Conservation (phyloP, 2,113 vertebrate species). For the Psilopogon haemacephalus region DNA sequence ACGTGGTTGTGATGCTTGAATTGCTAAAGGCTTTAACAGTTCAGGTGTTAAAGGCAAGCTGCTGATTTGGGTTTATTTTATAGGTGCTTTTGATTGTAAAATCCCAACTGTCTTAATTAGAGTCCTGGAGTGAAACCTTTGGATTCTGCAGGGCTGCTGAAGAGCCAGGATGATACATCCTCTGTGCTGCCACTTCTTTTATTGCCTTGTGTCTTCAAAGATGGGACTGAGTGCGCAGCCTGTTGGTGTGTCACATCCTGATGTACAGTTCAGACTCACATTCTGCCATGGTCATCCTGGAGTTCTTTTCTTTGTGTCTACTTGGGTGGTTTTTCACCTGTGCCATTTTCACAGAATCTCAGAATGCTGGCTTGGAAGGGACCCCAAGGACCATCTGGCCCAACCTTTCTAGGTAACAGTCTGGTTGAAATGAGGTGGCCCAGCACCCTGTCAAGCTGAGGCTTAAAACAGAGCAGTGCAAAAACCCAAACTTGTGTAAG, state of each 20-base stretch:
- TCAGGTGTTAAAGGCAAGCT: not conserved
- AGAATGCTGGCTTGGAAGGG: no score
- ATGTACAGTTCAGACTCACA: not conserved
- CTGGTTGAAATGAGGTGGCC: no score
- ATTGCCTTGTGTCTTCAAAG: not conserved
- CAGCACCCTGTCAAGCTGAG: no score
- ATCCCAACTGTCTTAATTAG: not conserved
- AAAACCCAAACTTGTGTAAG: no score
- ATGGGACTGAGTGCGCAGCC: accelerated
- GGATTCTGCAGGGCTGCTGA: not conserved
- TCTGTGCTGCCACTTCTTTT: accelerated
- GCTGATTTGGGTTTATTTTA: not conserved
- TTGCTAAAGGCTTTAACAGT: not conserved
- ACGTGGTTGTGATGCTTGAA: not conserved
- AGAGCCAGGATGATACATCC: accelerated
- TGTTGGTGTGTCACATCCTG: not conserved
- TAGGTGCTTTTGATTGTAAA: not conserved
- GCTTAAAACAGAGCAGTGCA: no score
- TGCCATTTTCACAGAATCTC: accelerated
- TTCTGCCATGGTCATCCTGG: not conserved
- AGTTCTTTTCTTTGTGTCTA: not conserved
- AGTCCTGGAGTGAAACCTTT: not conserved
- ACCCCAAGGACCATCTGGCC: no score
- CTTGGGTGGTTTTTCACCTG: not conserved
- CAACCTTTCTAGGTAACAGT: no score